phyloP scores from a whole-genome alignment of 2,113 vertebrate species.

The Cyphomyrus plagiostoma region DNA sequence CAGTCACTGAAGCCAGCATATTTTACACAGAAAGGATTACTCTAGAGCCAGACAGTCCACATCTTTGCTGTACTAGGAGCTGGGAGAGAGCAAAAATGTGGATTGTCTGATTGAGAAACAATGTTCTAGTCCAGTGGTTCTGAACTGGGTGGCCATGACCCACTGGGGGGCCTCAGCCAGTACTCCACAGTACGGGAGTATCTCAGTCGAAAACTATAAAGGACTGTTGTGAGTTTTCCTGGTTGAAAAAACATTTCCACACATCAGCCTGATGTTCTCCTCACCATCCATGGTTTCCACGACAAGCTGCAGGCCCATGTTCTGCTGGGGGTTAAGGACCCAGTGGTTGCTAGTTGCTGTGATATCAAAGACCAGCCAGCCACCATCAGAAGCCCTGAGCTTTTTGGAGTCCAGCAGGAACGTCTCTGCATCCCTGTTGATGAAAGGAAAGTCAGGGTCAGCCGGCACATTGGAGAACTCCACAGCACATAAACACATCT shows the following conservation, averaged over 20 bases:
- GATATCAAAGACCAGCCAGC: conserved; percentile 96
- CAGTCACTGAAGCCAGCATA: not conserved
- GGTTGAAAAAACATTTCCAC: not conserved
- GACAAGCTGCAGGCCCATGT: conserved; percentile 90
- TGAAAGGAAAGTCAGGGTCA: not conserved
- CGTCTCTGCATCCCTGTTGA: conserved; percentile 83
- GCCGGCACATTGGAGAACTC: not conserved
- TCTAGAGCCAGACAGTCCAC: not conserved
- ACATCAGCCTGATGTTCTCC: conserved; percentile 27
- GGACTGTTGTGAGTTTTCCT: not conserved
- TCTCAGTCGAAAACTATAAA: not conserved
- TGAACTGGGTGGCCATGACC: not conserved
- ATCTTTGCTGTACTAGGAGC: not conserved
- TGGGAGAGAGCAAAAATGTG: not conserved
- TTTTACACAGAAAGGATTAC: not conserved
- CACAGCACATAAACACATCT: not conserved
- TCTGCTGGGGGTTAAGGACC: conserved; percentile 95
- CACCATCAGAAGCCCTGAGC: conserved; percentile 80
- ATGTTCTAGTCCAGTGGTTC: not conserved
- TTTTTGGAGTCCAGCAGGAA: conserved; percentile 86
- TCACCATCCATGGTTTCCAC: conserved; percentile 89
- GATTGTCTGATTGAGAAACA: not conserved
- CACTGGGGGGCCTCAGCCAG: not conserved
- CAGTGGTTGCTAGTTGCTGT: conserved; percentile 97
- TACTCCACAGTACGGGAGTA: not conserved